Evolutionary conservation across 30 jellyfish, hydroid and myxozoan genomes (phyloP), one percentile per base, ranked within the genome.

Genomic region (Sanderia malayensis): DNA sequence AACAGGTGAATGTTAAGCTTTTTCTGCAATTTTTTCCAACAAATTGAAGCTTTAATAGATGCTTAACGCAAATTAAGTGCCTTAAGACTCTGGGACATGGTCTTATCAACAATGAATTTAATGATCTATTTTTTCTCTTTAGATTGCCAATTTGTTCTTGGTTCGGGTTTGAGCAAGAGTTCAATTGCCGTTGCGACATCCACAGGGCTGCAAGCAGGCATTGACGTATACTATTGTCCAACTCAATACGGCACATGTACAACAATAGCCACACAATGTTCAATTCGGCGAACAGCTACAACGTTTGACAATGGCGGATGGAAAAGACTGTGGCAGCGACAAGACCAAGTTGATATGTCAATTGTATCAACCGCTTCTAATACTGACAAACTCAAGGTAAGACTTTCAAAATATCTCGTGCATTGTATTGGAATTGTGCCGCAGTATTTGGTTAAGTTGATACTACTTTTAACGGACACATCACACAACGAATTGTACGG

Each of bases 61-160:
- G n/a, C n/a, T n/a, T n/a, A n/a, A n/a, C n/a, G n/a, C n/a, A n/a
- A n/a, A n/a, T n/a, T n/a, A n/a, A n/a, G n/a, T n/a, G n/a, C n/a
- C n/a, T n/a, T n/a, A n/a, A n/a, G n/a, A n/a, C n/a, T n/a, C n/a
- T n/a, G n/a, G n/a, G n/a, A n/a, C n/a, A n/a, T n/a, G n/a, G n/a
- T n/a, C n/a, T n/a, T n/a, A n/a, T n/a, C n/a, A n/a, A n/a, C n/a
- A n/a, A n/a, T n/a, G n/a, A n/a, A n/a, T n/a, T n/a, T n/a, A n/a
- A n/a, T n/a, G n/a, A n/a, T n/a, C n/a, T n/a, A n/a, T n/a, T n/a
- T n/a, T n/a, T n/a, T n/a, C n/a, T n/a, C n/a, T n/a, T n/a, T 59
- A 70, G 82, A 31, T 25, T 70, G 82, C 71, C 10, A 52, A 19
- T 29, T 46, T 30, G 61, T 30, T 9, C 37, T 49, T n/a, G 82